Base-by-base conservation (phyloP, 37 sponge, comb jelly and placozoan genomes). In the Aplysina aerophoba region DNA sequence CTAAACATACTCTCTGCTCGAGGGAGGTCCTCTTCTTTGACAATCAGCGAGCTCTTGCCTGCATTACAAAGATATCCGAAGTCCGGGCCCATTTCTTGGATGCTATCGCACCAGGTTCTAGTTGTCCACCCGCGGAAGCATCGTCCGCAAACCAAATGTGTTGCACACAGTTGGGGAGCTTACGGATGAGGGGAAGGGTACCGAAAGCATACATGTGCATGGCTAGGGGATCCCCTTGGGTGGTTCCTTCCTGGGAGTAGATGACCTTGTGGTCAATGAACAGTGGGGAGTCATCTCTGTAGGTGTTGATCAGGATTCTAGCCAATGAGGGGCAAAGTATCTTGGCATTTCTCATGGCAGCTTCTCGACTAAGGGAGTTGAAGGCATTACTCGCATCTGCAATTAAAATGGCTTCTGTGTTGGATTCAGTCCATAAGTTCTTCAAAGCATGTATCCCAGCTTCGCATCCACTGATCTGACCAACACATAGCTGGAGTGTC, bases 131-230 rank as follows among this genome's bases (percentile, higher is more conserved):
- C 3, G 73, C 37, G 4, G 73, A 71, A n/a, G 69, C 69, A 67
- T 67, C 22, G n/a, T 67, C 69, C 35, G 73, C 73, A n/a, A 71
- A 71, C 28, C 69, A 67, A 14, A 67, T 3, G 4, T 71, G 73
- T 3, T 71, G 73, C 3, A 37, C 73, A 71, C 6, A 4, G 37
- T 15, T 37, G 73, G 6, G 6, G 35, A 71, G 73, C 37, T 71
- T 2, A 6, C 73, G 73, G 4, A 71, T 71, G 37, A 71, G 34
- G 16, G 73, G 73, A 6, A 71, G 20, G 36, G 16, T 11, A 5
- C 37, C 11, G n/a, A n/a, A n/a, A n/a, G n/a, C n/a, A n/a, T n/a
- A n/a, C n/a, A n/a, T n/a, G n/a, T n/a, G n/a, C n/a, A n/a, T n/a
- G n/a, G n/a, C n/a, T n/a, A n/a, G n/a, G n/a, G n/a, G 33, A 37